These are phyloP conservation scores for Eulithis prunata DNA, from an alignment of 2,888 invertebrate species.

Conservation along the genomic window DNA sequence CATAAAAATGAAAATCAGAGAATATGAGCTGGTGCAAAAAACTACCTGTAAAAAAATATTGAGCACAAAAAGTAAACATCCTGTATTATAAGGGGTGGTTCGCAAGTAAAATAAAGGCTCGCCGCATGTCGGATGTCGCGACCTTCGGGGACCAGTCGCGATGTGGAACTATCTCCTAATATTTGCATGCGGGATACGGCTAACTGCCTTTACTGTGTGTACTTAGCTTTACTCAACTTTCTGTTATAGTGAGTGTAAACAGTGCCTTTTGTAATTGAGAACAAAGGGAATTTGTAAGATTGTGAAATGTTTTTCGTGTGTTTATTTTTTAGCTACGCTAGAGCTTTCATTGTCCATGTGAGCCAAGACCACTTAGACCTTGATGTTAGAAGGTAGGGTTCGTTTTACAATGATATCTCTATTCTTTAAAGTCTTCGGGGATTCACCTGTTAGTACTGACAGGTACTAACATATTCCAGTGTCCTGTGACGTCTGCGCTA, in stretches of 20 bases:
- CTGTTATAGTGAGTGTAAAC: constrained; percentile 3
- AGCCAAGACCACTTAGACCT: too few relatives aligned
- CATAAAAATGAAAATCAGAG: too few relatives aligned
- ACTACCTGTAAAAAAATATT: not conserved
- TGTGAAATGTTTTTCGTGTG: not conserved
- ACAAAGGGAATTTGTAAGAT: not conserved
- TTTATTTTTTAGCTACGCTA: not conserved
- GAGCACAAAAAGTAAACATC: constrained; percentile 40
- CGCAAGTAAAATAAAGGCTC: constrained; percentile 78
- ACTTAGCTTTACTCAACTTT: constrained; percentile 21
- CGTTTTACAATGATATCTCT: too few relatives aligned
- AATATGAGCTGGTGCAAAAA: too few relatives aligned
- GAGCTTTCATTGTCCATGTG: too few relatives aligned
- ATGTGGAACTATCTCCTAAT: constrained; percentile 76
- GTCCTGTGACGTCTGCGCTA: too few relatives aligned
- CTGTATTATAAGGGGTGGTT: constrained; percentile 57
- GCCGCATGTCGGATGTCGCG: constrained; percentile 76
- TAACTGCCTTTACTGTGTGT: constrained; percentile 43
- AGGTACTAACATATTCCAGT: too few relatives aligned
- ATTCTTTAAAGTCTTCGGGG: too few relatives aligned
- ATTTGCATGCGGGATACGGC: constrained; percentile 67
- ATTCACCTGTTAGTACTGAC: too few relatives aligned
- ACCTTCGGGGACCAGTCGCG: constrained; percentile 74
- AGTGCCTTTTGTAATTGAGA: not conserved
- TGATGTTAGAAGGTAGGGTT: too few relatives aligned